Base-by-base conservation (phyloP, 2,888 invertebrate genomes). In the Acheta domesticus region DNA sequence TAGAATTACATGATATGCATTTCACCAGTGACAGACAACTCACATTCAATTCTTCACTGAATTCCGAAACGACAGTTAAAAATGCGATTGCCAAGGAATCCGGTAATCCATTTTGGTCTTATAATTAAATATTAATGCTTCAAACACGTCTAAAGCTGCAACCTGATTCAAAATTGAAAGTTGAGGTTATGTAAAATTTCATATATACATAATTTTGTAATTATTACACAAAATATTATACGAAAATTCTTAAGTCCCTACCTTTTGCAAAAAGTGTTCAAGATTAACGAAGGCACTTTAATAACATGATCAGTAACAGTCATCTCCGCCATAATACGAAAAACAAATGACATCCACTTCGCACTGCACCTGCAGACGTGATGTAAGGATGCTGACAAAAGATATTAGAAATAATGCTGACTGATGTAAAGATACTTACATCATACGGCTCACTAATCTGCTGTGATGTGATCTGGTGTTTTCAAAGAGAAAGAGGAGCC, bases 81-180 rank as follows among this genome's bases (percentile, higher is more conserved):
- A 82, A 81, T 77, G 80, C 77, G 23, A 81, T 21, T 20, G 81
- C 62, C 3, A 81, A 62, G 1, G 78, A 79, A 73, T 81, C 81
- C 4, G 79, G 12, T 21, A 81, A 74, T 12, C 79, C 81, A 49
- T 74, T 79, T 82, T 82, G 12, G 81, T 62, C 75, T 81, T 81
- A 76, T 82, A 82, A 19, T 82, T 82, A 73, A 81, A 82, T 48
- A 82, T 81, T 36, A 82, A 50, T 16, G 79, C 81, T 79, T 82
- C 82, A 77, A 82, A 82, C 62, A 82, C 79, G n/a, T 82, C 82
- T n/a, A 81, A 78, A 77, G 78, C 77, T 50, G 82, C 81, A 14
- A 79, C 81, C 82, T 82, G 76, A 12, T 77, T 77, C 16, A 62
- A 62, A 80, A 36, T 36, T 36, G 36, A 49, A 5, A 50, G 36